A percentile compares a stretch with the other conserved stretches of the same genome.
Conservation (phyloP, 2,888 invertebrate species). For the Nebria brevicollis region DNA sequence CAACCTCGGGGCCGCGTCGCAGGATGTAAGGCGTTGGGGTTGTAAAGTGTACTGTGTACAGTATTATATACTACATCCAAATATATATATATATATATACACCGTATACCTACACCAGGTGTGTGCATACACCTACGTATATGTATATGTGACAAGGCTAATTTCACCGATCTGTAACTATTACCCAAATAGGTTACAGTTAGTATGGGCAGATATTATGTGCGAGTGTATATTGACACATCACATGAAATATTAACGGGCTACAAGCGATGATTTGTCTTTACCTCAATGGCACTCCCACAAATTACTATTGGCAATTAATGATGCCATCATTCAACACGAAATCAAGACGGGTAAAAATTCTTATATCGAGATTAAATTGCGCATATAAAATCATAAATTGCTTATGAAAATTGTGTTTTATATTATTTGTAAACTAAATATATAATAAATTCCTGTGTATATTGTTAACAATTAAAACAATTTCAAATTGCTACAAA, state of each 20-base stretch:
- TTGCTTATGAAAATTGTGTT: background rate
- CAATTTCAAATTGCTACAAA: conserved; percentile 23
- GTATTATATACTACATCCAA: background rate
- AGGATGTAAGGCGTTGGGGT: background rate
- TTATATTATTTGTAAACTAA: background rate
- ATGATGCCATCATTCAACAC: background rate
- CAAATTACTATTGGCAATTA: conserved; percentile 33
- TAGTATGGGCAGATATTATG: background rate
- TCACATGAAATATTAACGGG: conserved; percentile 37
- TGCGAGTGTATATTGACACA: conserved; percentile 23
- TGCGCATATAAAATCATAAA: too few species aligned
- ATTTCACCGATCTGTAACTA: background rate
- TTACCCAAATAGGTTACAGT: background rate
- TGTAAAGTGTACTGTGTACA: too few species aligned
- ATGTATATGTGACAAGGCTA: background rate
- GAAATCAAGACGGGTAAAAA: background rate
- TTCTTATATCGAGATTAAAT: background rate
- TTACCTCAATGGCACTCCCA: conserved; percentile 14
- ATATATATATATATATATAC: conserved; percentile 5
- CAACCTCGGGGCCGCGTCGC: background rate
- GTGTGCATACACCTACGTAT: background rate
- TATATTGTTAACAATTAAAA: conserved; percentile 34
- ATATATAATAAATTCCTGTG: background rate
- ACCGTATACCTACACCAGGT: too few species aligned
- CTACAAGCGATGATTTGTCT: conserved; percentile 25